Conservation (phyloP, 2,797 vertebrate species). For the Tapera naevia region DNA sequence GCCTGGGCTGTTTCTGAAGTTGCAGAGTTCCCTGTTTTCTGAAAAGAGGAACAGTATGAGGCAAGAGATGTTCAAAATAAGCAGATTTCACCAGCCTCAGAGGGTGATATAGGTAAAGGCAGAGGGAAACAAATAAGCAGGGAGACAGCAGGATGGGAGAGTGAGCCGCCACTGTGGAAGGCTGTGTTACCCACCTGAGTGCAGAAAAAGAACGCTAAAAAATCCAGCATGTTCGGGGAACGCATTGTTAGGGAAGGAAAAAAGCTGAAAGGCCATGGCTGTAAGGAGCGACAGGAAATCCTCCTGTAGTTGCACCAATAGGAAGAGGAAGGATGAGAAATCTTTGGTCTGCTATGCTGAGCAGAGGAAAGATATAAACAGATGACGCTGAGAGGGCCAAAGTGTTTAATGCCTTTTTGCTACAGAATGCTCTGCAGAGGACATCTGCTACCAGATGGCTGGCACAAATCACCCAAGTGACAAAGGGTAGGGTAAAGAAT, state of each 20-base stretch:
- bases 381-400: neutral
- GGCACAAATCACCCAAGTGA: neutral
- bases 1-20: neutral
- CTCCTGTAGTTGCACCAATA: neutral
- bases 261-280: neutral
- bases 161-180: neutral
- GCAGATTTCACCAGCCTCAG: neutral
- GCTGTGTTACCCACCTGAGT: neutral
- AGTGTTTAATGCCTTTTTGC: neutral
- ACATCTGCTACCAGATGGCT: neutral
- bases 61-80: neutral
- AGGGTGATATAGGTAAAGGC: neutral
- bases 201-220: neutral
- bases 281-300: conserved; percentile 31
- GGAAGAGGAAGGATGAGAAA: conserved; percentile 37
- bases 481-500: neutral
- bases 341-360: neutral
- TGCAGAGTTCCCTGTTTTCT: neutral
- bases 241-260: neutral
- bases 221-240: neutral
- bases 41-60: neutral
- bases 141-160: neutral
- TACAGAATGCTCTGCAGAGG: neutral
- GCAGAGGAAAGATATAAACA: neutral
- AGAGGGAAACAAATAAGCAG: neutral